A percentile compares a stretch with the other conserved stretches of the same genome.
These are phyloP conservation scores for Lithodes maja DNA, from an alignment of 2,888 invertebrate species.

Conservation along the genomic window DNA sequence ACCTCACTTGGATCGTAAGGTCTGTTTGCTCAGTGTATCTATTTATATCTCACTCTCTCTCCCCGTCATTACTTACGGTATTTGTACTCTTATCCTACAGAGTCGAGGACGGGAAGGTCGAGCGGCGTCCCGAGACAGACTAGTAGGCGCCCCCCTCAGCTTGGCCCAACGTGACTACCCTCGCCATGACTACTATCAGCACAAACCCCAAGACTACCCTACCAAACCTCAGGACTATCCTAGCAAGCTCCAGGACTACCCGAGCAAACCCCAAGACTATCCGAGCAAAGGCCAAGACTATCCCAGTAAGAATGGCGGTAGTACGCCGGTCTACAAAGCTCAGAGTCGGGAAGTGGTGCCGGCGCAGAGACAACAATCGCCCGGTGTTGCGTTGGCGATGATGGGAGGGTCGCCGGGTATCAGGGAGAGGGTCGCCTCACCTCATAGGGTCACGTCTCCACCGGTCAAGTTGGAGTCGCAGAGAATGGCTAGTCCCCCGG, in stretches of 20 bases:
- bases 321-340: slow-evolving; percentile 55
- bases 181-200: slow-evolving; percentile 66
- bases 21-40: too few species aligned
- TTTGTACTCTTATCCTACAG: slow-evolving; percentile 12
- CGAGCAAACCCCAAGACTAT: slow-evolving; percentile 57
- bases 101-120: slow-evolving; percentile 49
- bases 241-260: slow-evolving; percentile 64
- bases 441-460: slow-evolving; percentile 69
- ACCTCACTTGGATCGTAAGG: too few species aligned
- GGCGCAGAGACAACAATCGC: slow-evolving; percentile 58
- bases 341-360: slow-evolving; percentile 66
- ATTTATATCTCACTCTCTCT: background rate
- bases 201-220: slow-evolving; percentile 66
- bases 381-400: slow-evolving; percentile 51
- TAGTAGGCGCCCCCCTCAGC: slow-evolving; percentile 50
- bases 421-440: slow-evolving; percentile 67
- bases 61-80: background rate
- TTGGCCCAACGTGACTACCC: slow-evolving; percentile 61
- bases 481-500: slow-evolving; percentile 54
- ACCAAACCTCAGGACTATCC: slow-evolving; percentile 67
- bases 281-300: slow-evolving; percentile 50
- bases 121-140: slow-evolving; percentile 54
- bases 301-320: slow-evolving; percentile 50
- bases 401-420: slow-evolving; percentile 47
- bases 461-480: slow-evolving; percentile 62